Conservation (phyloP, 2,888 invertebrate species). For the Melanotus villosus region DNA sequence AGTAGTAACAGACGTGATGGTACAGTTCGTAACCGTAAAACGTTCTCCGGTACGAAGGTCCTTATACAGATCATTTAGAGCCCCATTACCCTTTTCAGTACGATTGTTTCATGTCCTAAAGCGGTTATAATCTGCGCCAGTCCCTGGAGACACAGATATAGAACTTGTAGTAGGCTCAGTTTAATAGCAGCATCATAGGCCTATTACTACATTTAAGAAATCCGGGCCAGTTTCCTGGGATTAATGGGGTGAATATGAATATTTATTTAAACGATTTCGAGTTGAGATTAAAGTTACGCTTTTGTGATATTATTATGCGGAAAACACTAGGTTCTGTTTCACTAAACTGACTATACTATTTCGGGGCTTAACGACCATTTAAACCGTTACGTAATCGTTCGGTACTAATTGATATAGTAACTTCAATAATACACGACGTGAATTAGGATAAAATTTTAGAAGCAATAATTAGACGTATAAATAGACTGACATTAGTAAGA, state of each 20-base stretch:
- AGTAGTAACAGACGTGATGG: conserved; percentile 7
- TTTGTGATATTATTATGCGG: conserved; percentile 25
- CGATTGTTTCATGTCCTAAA: conserved; percentile 49
- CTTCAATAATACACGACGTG: background rate
- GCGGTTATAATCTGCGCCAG: conserved; percentile 49
- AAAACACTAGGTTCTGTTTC: conserved; percentile 7
- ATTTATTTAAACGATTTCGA: conserved; percentile 42
- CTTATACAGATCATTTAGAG: conserved; percentile 48
- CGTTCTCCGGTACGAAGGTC: conserved; percentile 36
- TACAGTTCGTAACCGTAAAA: conserved; percentile 31
- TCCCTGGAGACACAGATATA: conserved; percentile 46
- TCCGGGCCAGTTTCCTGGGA: conserved; percentile 37
- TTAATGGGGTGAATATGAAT: conserved; percentile 43
- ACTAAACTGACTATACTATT: conserved; percentile 16
- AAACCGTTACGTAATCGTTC: background rate
- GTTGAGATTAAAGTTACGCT: conserved; percentile 30
- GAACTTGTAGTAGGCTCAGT: conserved; percentile 46
- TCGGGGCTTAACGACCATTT: background rate
- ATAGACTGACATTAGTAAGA: too few species aligned
- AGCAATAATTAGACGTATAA: too few species aligned
- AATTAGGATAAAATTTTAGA: too few species aligned
- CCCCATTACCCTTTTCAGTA: conserved; percentile 49
- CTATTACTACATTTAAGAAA: conserved; percentile 43
- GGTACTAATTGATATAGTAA: background rate
- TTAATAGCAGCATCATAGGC: conserved; percentile 45